phyloP scores from a whole-genome alignment of 2,888 invertebrate species.

The Nymphalis c-album region DNA sequence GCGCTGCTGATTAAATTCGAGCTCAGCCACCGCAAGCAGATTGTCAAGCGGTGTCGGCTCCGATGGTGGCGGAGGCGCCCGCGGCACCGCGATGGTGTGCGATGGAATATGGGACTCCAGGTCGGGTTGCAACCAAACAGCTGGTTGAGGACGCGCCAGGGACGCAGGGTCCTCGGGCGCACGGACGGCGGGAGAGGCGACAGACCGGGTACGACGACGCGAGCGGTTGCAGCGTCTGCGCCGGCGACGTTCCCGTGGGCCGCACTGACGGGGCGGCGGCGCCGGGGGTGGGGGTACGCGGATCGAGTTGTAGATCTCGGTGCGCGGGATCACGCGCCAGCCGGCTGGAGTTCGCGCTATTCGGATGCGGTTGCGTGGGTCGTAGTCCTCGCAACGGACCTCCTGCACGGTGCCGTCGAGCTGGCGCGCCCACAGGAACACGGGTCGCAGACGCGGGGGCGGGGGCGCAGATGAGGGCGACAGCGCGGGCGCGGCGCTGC shows the following conservation, averaged over 20 bases:
- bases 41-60: conserved; percentile 82
- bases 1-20: conserved; percentile 83
- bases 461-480: conserved; percentile 70
- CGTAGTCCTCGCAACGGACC: conserved; percentile 93
- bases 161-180: conserved; percentile 38
- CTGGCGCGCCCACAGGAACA: conserved; percentile 92
- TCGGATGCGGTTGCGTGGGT: conserved; percentile 91
- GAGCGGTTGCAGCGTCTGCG: conserved; percentile 44
- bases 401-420: conserved; percentile 90
- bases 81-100: conserved; percentile 82
- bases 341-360: conserved; percentile 90
- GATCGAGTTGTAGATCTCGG: conserved; percentile 82
- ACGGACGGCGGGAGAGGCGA: conserved; percentile 42
- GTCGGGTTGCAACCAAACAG: conserved; percentile 72
- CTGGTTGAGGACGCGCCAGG: conserved; percentile 44
- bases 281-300: conserved; percentile 54
- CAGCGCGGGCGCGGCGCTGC: conserved; percentile 66
- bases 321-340: conserved; percentile 91
- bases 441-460: conserved; percentile 87
- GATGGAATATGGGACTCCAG: conserved; percentile 83
- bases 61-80: conserved; percentile 53
- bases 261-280: conserved; percentile 45
- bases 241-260: conserved; percentile 49
- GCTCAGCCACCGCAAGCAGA: conserved; percentile 84
- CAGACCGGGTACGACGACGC: conserved; percentile 42